phyloP scores from a whole-genome alignment of 2,113 vertebrate genomes.

The Piprites chloris region DNA sequence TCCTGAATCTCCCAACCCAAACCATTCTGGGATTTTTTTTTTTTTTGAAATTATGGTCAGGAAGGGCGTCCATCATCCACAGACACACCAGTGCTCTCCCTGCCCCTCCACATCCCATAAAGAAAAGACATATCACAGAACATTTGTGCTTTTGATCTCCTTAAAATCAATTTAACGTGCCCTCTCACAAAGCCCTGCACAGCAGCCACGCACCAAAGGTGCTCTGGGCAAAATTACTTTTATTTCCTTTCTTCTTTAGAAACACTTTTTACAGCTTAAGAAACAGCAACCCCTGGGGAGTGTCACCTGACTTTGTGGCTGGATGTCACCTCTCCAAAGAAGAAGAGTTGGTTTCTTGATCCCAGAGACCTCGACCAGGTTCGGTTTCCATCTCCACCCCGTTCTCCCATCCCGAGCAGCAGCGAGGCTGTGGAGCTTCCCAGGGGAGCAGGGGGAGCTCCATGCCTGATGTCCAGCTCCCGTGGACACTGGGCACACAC shows the following conservation, averaged over 20 bases:
- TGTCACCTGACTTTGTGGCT: background rate
- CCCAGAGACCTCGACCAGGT: background rate
- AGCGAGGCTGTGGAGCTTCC: background rate
- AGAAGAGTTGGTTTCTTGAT: background rate
- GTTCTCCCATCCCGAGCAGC: background rate
- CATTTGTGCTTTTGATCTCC: background rate
- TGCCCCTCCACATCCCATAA: background rate
- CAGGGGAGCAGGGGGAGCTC: background rate
- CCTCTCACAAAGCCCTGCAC: background rate
- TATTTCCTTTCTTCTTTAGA: conserved; percentile 7
- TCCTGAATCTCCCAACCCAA: background rate
- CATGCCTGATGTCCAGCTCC: background rate
- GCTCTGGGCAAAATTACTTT: background rate
- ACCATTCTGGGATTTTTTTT: too few species aligned
- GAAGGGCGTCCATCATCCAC: fast-evolving
- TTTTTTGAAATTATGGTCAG: background rate
- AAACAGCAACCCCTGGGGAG: background rate
- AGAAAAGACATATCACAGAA: background rate
- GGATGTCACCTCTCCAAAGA: background rate
- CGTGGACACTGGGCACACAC: background rate
- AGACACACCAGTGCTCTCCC: background rate
- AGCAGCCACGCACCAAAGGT: background rate
- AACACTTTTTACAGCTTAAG: background rate
- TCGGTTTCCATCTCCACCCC: background rate
- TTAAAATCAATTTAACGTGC: background rate